Base-by-base conservation (phyloP, 2,888 invertebrate species). In the Gryllus longicercus region DNA sequence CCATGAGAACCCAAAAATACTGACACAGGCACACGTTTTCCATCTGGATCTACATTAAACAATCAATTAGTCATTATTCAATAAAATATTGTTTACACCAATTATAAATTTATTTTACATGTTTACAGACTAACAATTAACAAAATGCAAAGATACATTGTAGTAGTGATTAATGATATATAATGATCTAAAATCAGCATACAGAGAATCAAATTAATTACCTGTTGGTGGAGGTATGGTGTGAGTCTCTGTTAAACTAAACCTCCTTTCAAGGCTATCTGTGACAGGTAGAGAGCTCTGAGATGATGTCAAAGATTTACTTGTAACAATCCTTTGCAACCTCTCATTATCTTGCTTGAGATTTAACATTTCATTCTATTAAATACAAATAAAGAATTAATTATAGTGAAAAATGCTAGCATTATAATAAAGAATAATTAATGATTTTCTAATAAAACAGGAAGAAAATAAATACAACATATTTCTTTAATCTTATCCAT, bases 261-360 rank as follows among this genome's bases (percentile, higher is more conserved):
- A 87, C 81, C 89, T 86, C 82, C 89, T 85, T 82, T 89, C 88
- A 78, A 88, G 83, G 76, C 84, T 84, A 75, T 86, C 86, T 38
- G 84, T 83, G n/a, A 85, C 83, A 38, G 85, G 86, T 75, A 88
- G 85, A 75, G 90, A 90, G 81, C 88, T 89, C 82, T 89, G 89
- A 2, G 90, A 90, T 4, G 90, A 89, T n/a, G 89, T 88, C 78
- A 89, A 84, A 2, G 89, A 89, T 83, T 89, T 89, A 75, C 89
- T 89, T 0, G 89, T 88, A 18, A 98, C 96, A 86, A 98, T 89
- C 85, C 96, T 91, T 86, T 97, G 97, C 1, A 98, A 90, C 50
- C 98, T 91, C 86, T 98, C 97, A 87, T 99, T 98, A 88, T 99
- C 98, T 85, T 98, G 96, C 87, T 98, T 98, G 84, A 99, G 89